Conservation (phyloP, 35 echinoderm and acorn worm genomes). For the Diadema setosum region DNA sequence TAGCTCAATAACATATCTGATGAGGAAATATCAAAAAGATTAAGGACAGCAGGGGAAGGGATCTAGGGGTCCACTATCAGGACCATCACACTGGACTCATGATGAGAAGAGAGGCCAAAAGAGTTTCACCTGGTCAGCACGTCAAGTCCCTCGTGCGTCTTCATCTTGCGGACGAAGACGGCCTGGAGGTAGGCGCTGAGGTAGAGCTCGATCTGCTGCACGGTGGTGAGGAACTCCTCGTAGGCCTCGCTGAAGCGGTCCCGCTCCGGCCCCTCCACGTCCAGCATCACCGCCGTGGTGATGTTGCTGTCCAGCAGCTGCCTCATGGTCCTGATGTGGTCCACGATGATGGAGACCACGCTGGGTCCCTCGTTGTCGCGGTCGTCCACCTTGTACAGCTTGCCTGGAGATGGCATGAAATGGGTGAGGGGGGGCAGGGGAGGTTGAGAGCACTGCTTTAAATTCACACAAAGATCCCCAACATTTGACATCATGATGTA, state of each 20-base stretch:
- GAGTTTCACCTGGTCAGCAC: conserved; percentile 86
- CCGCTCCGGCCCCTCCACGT: conserved; percentile 81
- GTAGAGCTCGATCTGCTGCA: conserved; percentile 86
- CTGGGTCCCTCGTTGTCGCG: conserved; percentile 79
- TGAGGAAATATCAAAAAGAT: too few relatives aligned
- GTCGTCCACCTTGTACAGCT: conserved; percentile 67
- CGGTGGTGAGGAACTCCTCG: conserved; percentile 74
- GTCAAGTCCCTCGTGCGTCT: conserved; percentile 82
- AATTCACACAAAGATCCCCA: too few relatives aligned
- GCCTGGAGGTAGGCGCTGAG: conserved; percentile 92
- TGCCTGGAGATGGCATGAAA: too few relatives aligned
- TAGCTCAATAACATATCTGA: too few relatives aligned
- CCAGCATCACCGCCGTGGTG: conserved; percentile 82
- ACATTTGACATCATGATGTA: too few relatives aligned
- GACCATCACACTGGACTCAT: too few relatives aligned
- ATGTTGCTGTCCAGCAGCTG: conserved; percentile 68
- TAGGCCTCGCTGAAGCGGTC: conserved; percentile 80
- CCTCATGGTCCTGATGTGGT: conserved; percentile 86
- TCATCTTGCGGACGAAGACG: conserved; percentile 85
- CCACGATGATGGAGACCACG: conserved; percentile 66
- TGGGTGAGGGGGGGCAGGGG: too few relatives aligned
- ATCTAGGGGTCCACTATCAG: too few relatives aligned
- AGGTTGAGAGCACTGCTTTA: too few relatives aligned
- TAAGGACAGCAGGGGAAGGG: too few relatives aligned
- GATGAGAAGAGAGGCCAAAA: too few relatives aligned